Evolutionary conservation across 2,113 vertebrate genomes (phyloP).

Genomic region (Picathartes gymnocephalus): DNA sequence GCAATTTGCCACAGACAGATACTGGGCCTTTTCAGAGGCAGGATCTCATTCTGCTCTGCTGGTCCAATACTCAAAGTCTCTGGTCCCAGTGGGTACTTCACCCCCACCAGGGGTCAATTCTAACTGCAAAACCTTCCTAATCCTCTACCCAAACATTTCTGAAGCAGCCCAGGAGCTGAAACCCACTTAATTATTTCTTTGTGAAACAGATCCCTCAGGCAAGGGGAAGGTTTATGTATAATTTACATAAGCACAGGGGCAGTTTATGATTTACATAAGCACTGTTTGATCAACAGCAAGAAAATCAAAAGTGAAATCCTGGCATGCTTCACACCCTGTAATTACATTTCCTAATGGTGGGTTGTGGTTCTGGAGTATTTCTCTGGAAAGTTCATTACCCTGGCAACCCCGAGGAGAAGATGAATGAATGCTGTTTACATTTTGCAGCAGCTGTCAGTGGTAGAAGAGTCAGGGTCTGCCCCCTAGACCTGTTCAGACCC

Average conservation of each 20-base stretch:
- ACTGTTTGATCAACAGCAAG: neutral
- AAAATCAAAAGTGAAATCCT: neutral
- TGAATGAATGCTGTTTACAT: neutral
- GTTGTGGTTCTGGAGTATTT: neutral
- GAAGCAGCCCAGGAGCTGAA: neutral
- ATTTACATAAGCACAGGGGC: neutral
- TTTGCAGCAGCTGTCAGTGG: neutral
- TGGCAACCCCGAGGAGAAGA: neutral
- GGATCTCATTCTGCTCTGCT: neutral
- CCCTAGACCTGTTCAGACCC: neutral
- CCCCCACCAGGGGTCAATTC: neutral
- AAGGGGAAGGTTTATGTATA: neutral
- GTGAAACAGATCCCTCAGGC: neutral
- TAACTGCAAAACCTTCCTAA: neutral
- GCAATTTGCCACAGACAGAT: neutral
- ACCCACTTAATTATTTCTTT: neutral
- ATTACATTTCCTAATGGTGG: neutral
- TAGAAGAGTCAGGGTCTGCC: neutral
- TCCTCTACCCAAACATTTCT: neutral
- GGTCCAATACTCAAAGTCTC: neutral
- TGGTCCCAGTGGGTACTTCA: neutral
- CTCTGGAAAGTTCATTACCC: neutral
- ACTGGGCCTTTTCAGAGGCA: neutral
- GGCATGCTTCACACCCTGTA: neutral
- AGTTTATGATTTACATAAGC: neutral